Evolutionary conservation across 2,113 vertebrate species (phyloP), one percentile per base, ranked within the genome.

Genomic region (Epinephelus moara): DNA sequence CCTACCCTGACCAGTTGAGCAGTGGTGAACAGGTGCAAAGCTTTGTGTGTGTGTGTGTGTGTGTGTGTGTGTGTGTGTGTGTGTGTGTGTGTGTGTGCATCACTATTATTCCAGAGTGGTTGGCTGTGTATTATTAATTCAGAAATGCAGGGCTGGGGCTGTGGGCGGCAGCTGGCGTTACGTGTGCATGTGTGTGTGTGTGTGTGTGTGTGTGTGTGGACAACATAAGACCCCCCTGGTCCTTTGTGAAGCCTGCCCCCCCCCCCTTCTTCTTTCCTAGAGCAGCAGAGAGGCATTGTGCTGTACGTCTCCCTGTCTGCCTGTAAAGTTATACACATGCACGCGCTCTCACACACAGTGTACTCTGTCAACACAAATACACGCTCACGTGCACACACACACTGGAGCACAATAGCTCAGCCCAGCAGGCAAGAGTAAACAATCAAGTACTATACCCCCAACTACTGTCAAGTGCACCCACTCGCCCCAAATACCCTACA

Each of bases 61-160:
- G 76, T 72, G 72, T 77, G 78, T 88, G 78, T 83, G 80, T 74
- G 70, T 60, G 70, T 77, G 78, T 88, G 78, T 83, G 80, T 74
- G 70, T 60, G 70, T 77, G 78, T 88, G 78, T 77, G 78, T 88
- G 78, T 83, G 80, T 74, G 71, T 60, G 70, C 73, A 83, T 91
- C 70, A 88, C 92, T 70, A 95, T 95, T 95, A 94, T 94, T 93
- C 83, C 89, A 89, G 88, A 95, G 94, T 91, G 90, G 93, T 85
- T 86, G 90, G 90, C 88, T 88, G 78, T 89, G 82, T 93, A 93
- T 95, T 95, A 95, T 96, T 95, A 93, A 96, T 96, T 96, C 94
- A 95, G 91, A 93, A 94, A 94, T 86, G 88, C 88, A 85, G 83
- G 88, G 90, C 87, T 85, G 91, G 83, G 70, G 85, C 88, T 84